Percentiles rank a stretch among this genome's conserved stretches.
phyloP scores from a whole-genome alignment of 1,140 invertebrate species.

The Magallana gigas region DNA sequence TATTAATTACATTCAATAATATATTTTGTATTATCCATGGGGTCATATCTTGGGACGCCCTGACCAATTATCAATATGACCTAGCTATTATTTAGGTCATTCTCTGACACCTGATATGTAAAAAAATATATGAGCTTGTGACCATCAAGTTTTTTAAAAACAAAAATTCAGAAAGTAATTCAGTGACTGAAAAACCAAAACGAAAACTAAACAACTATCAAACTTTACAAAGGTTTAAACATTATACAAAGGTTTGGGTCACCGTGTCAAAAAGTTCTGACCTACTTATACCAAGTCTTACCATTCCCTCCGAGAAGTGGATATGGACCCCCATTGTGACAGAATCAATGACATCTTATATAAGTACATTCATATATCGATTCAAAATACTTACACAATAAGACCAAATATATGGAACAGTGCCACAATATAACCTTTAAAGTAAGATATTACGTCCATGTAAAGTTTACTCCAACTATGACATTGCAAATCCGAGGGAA shows the following conservation, averaged over 20 bases:
- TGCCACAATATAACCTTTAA: constrained; percentile 5
- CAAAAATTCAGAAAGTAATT: too few species aligned
- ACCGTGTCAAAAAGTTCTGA: neutral
- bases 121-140: too few species aligned
- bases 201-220: too few species aligned
- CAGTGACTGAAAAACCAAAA: too few species aligned
- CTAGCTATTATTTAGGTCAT: neutral
- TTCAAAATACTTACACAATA: neutral
- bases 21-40: too few species aligned
- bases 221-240: too few species aligned
- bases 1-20: too few species aligned
- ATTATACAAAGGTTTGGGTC: neutral
- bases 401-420: neutral
- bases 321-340: neutral
- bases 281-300: neutral
- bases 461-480: neutral
- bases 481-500: neutral
- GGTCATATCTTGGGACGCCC: neutral
- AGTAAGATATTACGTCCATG: constrained; percentile 24
- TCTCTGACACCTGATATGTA: too few species aligned
- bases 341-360: neutral
- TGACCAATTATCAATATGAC: neutral
- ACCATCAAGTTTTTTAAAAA: too few species aligned
- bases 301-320: neutral
- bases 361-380: neutral